These are phyloP conservation scores for Serilophus lunatus DNA, from an alignment of 2,113 vertebrate genomes.

Conservation along the genomic window DNA sequence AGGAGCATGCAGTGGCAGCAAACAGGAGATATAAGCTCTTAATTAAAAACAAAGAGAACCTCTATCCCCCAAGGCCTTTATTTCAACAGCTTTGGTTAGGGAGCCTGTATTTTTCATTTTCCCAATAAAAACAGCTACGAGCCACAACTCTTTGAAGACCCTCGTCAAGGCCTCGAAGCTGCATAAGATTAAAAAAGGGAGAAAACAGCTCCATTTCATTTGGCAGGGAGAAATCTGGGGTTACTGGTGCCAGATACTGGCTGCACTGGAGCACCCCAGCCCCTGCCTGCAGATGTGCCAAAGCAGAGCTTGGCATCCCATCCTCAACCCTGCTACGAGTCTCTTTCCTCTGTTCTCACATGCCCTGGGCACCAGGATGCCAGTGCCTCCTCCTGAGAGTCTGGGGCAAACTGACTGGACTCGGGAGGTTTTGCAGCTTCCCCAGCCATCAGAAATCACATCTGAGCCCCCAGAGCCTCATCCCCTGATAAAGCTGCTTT, in stretches of 20 bases:
- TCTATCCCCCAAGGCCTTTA: slow-evolving; percentile 21
- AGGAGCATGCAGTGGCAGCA: not conserved
- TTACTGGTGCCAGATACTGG: not conserved
- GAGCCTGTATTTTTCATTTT: slow-evolving; percentile 4
- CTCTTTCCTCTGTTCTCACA: not conserved
- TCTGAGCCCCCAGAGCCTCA: not conserved
- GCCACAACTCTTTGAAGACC: slow-evolving; percentile 6
- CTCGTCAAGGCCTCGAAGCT: not conserved
- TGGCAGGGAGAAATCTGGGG: not conserved
- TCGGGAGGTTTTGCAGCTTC: not conserved
- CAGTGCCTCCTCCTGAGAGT: not conserved
- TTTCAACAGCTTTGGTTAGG: slow-evolving; percentile 29
- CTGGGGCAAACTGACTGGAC: not conserved
- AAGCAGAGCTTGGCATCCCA: not conserved
- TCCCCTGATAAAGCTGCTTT: not conserved
- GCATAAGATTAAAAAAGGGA: slow-evolving; percentile 1
- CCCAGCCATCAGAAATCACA: not conserved
- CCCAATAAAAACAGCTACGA: not conserved
- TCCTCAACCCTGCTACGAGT: not conserved
- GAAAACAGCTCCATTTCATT: not conserved
- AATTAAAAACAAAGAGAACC: slow-evolving; percentile 59
- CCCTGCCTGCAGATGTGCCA: accelerated
- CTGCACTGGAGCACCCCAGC: accelerated
- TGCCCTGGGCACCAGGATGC: not conserved
- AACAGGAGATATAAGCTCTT: slow-evolving; percentile 45